Evolutionary conservation across 2,888 invertebrate species (phyloP).

Genomic region (Pterostichus niger): DNA sequence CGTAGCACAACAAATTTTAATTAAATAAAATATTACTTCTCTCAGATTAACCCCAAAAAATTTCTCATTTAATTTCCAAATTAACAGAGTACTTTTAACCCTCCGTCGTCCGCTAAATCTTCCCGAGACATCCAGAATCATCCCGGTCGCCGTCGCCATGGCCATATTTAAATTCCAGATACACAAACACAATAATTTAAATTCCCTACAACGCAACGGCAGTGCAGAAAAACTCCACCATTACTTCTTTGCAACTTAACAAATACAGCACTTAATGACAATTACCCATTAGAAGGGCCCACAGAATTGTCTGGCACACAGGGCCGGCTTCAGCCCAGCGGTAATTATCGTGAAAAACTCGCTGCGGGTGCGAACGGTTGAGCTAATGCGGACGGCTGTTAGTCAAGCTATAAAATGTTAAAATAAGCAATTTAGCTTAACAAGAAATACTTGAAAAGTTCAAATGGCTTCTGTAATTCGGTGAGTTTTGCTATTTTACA

Average conservation of each 20-base stretch:
- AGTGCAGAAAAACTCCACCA: conserved; percentile 19
- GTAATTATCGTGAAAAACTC: conserved; percentile 47
- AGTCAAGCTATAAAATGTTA: conserved; percentile 74
- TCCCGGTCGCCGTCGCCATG: background rate
- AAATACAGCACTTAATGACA: conserved; percentile 50
- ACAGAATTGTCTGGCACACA: conserved; percentile 17
- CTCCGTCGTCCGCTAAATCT: conserved; percentile 16
- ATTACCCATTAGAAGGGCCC: conserved; percentile 48
- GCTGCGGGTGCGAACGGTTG: conserved; percentile 5
- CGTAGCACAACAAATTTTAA: conserved; percentile 28
- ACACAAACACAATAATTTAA: conserved; percentile 38
- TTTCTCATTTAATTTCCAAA: conserved; percentile 29
- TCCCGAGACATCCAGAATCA: background rate
- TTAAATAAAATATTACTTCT: conserved; percentile 31
- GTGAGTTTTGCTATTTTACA: conserved; percentile 51
- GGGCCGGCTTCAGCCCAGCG: conserved; percentile 1
- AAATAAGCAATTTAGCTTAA: conserved; percentile 73
- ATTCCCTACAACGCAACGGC: background rate
- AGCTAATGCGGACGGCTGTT: conserved; percentile 69
- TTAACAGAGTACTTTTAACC: conserved; percentile 14
- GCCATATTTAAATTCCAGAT: conserved; percentile 44
- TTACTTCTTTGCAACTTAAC: conserved; percentile 9
- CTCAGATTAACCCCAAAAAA: conserved; percentile 17
- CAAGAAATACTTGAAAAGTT: conserved; percentile 72
- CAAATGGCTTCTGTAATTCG: conserved; percentile 60